Conservation (phyloP, 2,888 invertebrate genomes). For the Cephus pygmeus region DNA sequence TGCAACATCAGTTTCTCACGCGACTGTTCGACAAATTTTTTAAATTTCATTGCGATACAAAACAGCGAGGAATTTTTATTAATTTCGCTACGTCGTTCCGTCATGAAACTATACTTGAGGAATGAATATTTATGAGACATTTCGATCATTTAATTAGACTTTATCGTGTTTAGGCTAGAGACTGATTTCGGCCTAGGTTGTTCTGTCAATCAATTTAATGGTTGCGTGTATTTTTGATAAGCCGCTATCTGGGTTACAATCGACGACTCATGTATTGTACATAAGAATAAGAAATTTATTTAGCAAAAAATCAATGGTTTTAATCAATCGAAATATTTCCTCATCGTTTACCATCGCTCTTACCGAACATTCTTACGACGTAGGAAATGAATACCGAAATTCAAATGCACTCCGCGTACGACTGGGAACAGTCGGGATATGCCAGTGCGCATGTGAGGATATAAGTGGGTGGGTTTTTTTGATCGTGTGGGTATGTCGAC, state of each 20-base stretch:
- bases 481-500: conserved; percentile 37
- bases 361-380: neutral
- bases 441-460: conserved; percentile 3
- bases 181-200: neutral
- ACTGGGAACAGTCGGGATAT: neutral
- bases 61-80: neutral
- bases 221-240: neutral
- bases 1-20: neutral
- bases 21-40: neutral
- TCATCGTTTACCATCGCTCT: neutral
- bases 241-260: no score
- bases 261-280: no score
- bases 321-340: neutral
- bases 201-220: neutral
- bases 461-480: conserved; percentile 23
- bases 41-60: neutral
- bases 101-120: neutral
- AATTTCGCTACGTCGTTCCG: neutral
- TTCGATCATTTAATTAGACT: neutral
- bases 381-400: conserved; percentile 9
- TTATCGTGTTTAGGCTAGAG: neutral
- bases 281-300: neutral
- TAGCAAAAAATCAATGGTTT: neutral
- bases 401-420: conserved; percentile 31
- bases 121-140: neutral